Conservation (phyloP, 2,113 vertebrate genomes). For the Callionymus lyra region DNA sequence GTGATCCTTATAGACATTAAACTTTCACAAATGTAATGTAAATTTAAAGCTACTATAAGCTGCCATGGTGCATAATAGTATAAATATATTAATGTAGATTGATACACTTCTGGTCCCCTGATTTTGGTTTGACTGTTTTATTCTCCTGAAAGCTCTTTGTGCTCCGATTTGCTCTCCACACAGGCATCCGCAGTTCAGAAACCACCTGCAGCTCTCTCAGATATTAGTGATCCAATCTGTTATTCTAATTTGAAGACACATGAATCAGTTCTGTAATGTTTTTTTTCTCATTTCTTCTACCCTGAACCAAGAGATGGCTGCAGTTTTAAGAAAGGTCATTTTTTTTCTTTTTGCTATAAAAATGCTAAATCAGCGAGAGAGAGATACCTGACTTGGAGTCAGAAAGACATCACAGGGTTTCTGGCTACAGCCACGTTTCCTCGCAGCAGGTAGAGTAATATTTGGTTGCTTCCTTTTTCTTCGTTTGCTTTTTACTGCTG, state of each 20-base stretch:
- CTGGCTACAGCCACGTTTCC: too few relatives aligned
- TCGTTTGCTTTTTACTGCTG: too few relatives aligned
- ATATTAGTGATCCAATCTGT: constrained; percentile 17
- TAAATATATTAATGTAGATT: constrained; percentile 27
- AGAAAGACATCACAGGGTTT: too few relatives aligned
- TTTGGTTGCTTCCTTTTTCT: too few relatives aligned
- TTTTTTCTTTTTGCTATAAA: too few relatives aligned
- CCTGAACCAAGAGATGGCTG: constrained; percentile 35
- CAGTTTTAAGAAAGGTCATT: constrained; percentile 27
- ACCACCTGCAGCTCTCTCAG: constrained; percentile 4
- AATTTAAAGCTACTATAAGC: constrained; percentile 25
- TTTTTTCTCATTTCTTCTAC: constrained; percentile 26
- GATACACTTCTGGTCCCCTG: constrained; percentile 16
- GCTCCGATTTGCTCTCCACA: constrained; percentile 14
- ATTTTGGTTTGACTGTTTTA: constrained; percentile 13
- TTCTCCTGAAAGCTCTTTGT: constrained; percentile 5
- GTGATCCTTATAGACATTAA: constrained; percentile 35
- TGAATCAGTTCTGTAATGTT: too few relatives aligned
- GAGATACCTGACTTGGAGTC: too few relatives aligned
- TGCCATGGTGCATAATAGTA: constrained; percentile 23
- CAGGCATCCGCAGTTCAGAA: background rate
- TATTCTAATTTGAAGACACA: too few relatives aligned
- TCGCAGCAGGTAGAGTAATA: too few relatives aligned
- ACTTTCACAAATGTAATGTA: constrained; percentile 26
- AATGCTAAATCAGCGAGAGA: too few relatives aligned